A percentile compares a stretch with the other conserved stretches of the same genome.
Conservation (phyloP, 2,888 invertebrate genomes). For the Halictus ligatus region DNA sequence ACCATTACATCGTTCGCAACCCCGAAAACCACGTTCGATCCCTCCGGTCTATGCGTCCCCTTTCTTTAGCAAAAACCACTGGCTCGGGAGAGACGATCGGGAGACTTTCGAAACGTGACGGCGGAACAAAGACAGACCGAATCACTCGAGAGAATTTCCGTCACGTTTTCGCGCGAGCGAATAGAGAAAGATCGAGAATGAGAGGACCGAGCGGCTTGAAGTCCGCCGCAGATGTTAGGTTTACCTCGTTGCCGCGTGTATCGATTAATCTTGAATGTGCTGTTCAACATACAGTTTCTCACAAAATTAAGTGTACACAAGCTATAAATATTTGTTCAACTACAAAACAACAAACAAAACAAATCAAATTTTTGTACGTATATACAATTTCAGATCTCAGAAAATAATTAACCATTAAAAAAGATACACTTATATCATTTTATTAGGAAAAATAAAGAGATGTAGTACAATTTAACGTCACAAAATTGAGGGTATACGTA, state of each 20-base stretch:
- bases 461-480: no score
- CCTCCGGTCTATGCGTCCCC: background rate
- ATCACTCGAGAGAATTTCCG: constrained; percentile 30
- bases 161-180: constrained; percentile 27
- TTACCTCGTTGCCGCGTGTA: constrained; percentile 13
- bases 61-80: constrained; percentile 12
- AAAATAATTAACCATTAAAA: no score
- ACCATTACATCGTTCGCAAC: constrained; percentile 38
- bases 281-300: background rate
- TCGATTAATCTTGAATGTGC: constrained; percentile 39
- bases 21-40: background rate
- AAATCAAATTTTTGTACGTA: background rate
- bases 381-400: background rate
- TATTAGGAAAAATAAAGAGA: no score
- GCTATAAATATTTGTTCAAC: background rate
- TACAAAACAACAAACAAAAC: no score
- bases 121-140: constrained; percentile 24
- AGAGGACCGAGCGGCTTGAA: constrained; percentile 26
- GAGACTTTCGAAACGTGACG: constrained; percentile 21
- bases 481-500: no score
- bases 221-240: background rate
- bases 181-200: constrained; percentile 42
- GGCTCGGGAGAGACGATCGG: background rate
- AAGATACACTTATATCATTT: no score
- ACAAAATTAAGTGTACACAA: no score